Conservation (phyloP, 1,140 invertebrate genomes). For the Melitaea cinxia region DNA sequence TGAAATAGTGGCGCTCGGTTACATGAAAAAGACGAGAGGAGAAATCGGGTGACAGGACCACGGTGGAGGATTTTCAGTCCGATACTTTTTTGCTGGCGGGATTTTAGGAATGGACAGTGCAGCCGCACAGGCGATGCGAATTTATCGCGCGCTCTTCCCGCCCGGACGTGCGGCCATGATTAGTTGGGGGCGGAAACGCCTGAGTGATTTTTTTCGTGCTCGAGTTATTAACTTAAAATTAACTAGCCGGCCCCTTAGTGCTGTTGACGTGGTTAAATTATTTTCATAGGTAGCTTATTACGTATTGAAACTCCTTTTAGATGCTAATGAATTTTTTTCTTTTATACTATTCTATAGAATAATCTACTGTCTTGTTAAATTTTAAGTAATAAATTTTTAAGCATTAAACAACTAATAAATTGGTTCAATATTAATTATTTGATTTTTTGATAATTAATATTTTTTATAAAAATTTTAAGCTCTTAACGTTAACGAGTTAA, state of each 20-base stretch:
- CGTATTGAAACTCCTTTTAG: slow-evolving; percentile 7
- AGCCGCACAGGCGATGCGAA: slow-evolving; percentile 55
- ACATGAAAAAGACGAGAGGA: slow-evolving; percentile 80
- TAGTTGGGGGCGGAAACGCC: slow-evolving; percentile 54
- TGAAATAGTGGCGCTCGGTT: slow-evolving; percentile 78
- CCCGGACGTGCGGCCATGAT: slow-evolving; percentile 61
- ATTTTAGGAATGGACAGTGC: slow-evolving; percentile 64
- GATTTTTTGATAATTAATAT: too few species aligned
- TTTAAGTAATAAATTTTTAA: too few species aligned
- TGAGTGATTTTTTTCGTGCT: slow-evolving; percentile 54
- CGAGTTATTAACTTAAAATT: slow-evolving; percentile 42
- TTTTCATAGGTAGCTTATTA: slow-evolving; percentile 14
- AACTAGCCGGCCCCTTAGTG: slow-evolving; percentile 29
- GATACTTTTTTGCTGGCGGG: slow-evolving; percentile 71
- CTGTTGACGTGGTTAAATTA: slow-evolving; percentile 23
- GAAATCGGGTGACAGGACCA: slow-evolving; percentile 78
- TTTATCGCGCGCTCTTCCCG: slow-evolving; percentile 63
- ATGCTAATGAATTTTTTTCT: neutral
- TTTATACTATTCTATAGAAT: too few species aligned
- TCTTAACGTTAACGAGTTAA: too few species aligned
- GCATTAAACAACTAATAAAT: too few species aligned
- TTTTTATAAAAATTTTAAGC: too few species aligned
- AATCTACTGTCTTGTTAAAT: too few species aligned
- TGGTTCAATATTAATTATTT: too few species aligned
- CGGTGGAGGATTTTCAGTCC: slow-evolving; percentile 72